These are phyloP conservation scores for Lepus townsendii DNA, from an alignment of 2,797 vertebrate species.

Conservation along the genomic window DNA sequence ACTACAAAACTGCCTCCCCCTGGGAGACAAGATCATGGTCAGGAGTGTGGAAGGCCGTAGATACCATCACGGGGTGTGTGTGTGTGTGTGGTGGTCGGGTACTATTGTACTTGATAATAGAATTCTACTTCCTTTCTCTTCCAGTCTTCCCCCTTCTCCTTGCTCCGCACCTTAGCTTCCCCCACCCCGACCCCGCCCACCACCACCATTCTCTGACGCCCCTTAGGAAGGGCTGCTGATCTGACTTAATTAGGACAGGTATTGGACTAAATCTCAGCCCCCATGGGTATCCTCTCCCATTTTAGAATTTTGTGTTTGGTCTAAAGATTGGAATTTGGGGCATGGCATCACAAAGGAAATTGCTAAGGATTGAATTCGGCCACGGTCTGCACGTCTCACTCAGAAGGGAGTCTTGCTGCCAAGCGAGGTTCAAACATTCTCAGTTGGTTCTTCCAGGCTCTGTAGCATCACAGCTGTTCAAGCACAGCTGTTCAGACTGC, in stretches of 20 bases:
- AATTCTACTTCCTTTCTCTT: not conserved
- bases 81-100: not conserved
- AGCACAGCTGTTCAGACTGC: slow-evolving; percentile 75
- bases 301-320: not conserved
- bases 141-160: not conserved
- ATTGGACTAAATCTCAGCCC: not conserved
- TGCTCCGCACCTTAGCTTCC: not conserved
- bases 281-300: not conserved
- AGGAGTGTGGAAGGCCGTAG: not conserved
- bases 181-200: no score
- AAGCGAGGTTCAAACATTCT: slow-evolving; percentile 59
- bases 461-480: slow-evolving; percentile 79
- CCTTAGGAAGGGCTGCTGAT: not conserved
- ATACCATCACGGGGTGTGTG: not conserved
- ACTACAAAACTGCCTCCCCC: not conserved
- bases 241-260: not conserved
- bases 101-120: not conserved
- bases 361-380: not conserved
- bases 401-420: slow-evolving; percentile 37
- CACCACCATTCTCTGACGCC: no score
- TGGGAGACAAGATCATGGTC: no score
- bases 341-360: not conserved
- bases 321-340: not conserved
- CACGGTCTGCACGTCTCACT: slow-evolving; percentile 24
- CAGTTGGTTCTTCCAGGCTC: slow-evolving; percentile 63